A percentile compares a stretch with the other conserved stretches of the same genome.
Conservation (phyloP, 2,888 invertebrate species). For the Troides aeacus region DNA sequence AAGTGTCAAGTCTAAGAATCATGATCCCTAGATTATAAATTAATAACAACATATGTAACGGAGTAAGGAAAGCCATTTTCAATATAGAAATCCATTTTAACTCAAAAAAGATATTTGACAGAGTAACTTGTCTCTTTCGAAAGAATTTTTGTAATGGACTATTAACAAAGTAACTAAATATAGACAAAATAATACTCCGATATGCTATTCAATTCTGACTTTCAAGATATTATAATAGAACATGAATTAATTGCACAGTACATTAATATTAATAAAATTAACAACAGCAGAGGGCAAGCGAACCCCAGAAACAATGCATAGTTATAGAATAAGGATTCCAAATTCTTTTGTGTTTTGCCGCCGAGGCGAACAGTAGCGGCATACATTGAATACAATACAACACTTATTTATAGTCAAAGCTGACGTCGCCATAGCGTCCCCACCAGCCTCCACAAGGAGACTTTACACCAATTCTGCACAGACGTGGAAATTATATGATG, state of each 20-base stretch:
- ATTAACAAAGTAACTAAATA: no score
- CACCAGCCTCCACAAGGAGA: slow-evolving; percentile 44
- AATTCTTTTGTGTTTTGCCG: slow-evolving; percentile 76
- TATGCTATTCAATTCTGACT: no score
- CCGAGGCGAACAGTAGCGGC: slow-evolving; percentile 67
- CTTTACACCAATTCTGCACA: slow-evolving; percentile 38
- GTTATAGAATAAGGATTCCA: slow-evolving; percentile 58
- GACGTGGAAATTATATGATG: no score
- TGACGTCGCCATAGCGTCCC: slow-evolving; percentile 76
- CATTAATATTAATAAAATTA: not conserved
- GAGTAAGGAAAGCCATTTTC: no score
- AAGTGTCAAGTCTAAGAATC: no score
- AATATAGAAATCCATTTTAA: no score
- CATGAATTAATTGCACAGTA: not conserved
- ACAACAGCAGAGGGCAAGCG: slow-evolving; percentile 4
- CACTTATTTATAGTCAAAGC: slow-evolving; percentile 80
- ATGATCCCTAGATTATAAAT: no score
- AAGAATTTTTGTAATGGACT: no score
- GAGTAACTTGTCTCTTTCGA: no score
- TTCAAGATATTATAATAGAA: not conserved
- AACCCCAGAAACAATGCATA: slow-evolving; percentile 13
- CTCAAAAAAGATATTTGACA: no score
- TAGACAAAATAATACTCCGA: no score
- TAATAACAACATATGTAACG: no score
- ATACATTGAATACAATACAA: slow-evolving; percentile 78